These are phyloP conservation scores for Homarus gammarus DNA, from an alignment of 2,888 invertebrate genomes.

Conservation along the genomic window DNA sequence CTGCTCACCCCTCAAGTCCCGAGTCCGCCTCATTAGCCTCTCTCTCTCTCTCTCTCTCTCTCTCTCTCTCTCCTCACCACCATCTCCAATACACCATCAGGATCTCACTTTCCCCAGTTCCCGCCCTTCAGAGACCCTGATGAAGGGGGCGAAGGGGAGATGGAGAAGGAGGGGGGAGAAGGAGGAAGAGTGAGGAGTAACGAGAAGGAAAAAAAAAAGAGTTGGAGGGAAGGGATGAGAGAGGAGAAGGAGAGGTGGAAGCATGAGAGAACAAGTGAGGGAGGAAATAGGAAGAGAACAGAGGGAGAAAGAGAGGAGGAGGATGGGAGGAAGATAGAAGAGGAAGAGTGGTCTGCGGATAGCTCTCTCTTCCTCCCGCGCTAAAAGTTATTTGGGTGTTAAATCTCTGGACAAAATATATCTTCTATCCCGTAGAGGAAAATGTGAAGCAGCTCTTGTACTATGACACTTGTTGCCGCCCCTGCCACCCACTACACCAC, in stretches of 20 bases:
- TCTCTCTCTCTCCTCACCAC: no score
- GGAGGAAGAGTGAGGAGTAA: no score
- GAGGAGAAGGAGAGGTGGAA: neutral
- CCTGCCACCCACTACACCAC: neutral
- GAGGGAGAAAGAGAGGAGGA: neutral
- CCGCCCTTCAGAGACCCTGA: no score
- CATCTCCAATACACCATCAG: no score
- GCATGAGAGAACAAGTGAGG: neutral
- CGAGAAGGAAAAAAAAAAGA: no score
- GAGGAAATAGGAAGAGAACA: neutral
- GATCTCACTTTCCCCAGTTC: no score
- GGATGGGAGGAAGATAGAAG: neutral
- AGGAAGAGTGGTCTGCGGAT: neutral
- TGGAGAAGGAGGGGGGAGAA: no score
- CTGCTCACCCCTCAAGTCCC: neutral
- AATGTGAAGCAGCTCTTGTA: neutral
- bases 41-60: no score
- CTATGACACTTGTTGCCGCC: constrained; percentile 33
- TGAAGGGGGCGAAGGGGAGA: no score
- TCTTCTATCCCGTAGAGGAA: neutral
- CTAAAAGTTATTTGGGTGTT: neutral
- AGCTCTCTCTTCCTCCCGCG: neutral
- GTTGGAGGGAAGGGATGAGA: no score
- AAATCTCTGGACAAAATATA: constrained; percentile 11
- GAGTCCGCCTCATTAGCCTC: no score